These are phyloP conservation scores for Peromyscus maniculatus DNA, from an alignment of 2,113 vertebrate species.

Conservation along the genomic window DNA sequence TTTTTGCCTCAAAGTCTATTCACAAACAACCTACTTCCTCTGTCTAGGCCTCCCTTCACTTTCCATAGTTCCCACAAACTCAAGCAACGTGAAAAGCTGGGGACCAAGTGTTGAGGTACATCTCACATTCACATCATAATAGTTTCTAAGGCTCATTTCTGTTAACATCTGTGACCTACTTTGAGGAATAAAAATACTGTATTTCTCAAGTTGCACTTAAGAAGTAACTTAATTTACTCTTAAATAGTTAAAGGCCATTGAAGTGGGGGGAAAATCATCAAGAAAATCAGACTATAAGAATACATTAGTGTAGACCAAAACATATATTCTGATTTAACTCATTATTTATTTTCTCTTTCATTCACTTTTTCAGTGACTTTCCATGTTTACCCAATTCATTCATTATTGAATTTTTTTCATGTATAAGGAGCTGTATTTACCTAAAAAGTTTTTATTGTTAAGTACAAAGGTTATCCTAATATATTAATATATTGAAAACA, in stretches of 20 bases:
- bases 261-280: neutral
- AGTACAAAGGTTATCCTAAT: neutral
- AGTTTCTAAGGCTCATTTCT: neutral
- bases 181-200: slow-evolving; percentile 28
- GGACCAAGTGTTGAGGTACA: neutral
- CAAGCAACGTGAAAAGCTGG: neutral
- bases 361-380: neutral
- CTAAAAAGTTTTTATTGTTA: neutral
- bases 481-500: slow-evolving; percentile 14
- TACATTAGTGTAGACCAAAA: neutral
- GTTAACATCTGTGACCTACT: neutral
- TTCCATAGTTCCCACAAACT: neutral
- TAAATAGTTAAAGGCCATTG: neutral
- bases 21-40: neutral
- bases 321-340: slow-evolving; percentile 6
- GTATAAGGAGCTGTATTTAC: neutral
- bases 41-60: neutral
- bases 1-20: neutral
- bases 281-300: neutral
- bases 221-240: slow-evolving; percentile 21
- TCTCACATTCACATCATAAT: neutral
- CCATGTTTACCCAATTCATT: neutral
- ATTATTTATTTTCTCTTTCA: neutral
- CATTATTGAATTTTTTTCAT: slow-evolving; percentile 2
- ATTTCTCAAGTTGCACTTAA: neutral